Conservation (phyloP, 30 jellyfish, hydroid and myxozoan species). For the Cassiopea andromeda region DNA sequence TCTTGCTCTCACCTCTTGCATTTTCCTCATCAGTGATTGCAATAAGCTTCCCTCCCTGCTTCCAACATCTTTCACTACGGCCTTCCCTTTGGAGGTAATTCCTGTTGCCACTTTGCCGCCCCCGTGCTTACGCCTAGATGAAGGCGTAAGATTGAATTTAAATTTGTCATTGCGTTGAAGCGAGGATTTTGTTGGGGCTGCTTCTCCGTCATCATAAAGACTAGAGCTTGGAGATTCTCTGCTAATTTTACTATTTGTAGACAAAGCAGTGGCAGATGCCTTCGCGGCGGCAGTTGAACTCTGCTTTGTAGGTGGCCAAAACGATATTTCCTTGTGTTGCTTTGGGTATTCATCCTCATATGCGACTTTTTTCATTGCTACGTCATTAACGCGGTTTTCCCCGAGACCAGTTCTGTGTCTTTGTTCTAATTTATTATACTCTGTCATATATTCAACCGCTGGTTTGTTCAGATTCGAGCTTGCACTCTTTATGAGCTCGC, state of each 20-base stretch:
- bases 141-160: constrained; percentile 19
- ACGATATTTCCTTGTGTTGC: not conserved
- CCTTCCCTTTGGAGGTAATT: not conserved
- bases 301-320: constrained; percentile 24
- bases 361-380: constrained; percentile 34
- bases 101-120: not conserved
- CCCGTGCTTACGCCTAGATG: constrained; percentile 3
- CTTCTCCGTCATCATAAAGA: not conserved
- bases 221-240: constrained; percentile 2
- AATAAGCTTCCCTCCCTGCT: not conserved
- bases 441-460: constrained; percentile 3
- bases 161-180: not conserved
- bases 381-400: constrained; percentile 67
- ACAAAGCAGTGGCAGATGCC: not conserved
- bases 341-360: constrained; percentile 64
- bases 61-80: constrained; percentile 36
- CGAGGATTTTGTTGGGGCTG: constrained; percentile 29
- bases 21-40: constrained; percentile 50
- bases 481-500: constrained; percentile 64
- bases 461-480: constrained; percentile 54
- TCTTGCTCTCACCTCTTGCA: constrained; percentile 32
- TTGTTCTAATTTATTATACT: constrained; percentile 37
- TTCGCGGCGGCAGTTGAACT: not conserved
- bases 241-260: not conserved
- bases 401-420: constrained; percentile 69